phyloP scores from a whole-genome alignment of 2,797 vertebrate genomes.

The Enteromius unitaeniatus region DNA sequence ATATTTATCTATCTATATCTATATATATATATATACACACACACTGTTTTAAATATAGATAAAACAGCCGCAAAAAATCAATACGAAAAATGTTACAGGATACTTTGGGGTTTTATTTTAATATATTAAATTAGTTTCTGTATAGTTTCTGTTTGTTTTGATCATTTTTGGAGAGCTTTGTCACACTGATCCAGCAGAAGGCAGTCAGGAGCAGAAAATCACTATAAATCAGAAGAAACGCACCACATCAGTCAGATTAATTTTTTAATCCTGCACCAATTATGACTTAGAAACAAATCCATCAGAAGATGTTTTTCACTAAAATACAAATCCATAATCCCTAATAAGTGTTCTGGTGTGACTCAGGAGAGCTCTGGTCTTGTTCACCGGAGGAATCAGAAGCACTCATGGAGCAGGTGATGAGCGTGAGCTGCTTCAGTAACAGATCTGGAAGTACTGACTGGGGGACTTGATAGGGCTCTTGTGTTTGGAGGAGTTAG shows the following conservation, averaged over 20 bases:
- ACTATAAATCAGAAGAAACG: neutral
- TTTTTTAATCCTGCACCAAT: neutral
- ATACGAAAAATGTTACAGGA: too few relatives aligned
- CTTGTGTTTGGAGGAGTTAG: conserved; percentile 72
- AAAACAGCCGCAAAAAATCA: too few relatives aligned
- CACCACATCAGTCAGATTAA: neutral
- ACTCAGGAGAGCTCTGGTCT: neutral
- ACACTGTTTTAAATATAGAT: too few relatives aligned
- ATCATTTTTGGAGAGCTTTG: too few relatives aligned
- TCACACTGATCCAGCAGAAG: neutral
- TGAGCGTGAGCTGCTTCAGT: conserved; percentile 62
- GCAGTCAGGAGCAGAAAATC: neutral
- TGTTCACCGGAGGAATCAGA: neutral
- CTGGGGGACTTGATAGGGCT: conserved; percentile 83
- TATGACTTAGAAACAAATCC: neutral
- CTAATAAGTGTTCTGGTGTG: neutral
- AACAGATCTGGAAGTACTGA: conserved; percentile 87
- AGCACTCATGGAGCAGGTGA: too few relatives aligned
- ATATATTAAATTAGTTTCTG: too few relatives aligned
- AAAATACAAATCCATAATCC: neutral
- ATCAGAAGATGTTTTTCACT: neutral
- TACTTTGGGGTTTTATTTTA: too few relatives aligned
- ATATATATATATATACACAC: too few relatives aligned
- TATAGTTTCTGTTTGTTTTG: too few relatives aligned
- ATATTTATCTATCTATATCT: too few relatives aligned